phyloP scores from a whole-genome alignment of 2,888 invertebrate species.

The Bruchidius siliquastri region DNA sequence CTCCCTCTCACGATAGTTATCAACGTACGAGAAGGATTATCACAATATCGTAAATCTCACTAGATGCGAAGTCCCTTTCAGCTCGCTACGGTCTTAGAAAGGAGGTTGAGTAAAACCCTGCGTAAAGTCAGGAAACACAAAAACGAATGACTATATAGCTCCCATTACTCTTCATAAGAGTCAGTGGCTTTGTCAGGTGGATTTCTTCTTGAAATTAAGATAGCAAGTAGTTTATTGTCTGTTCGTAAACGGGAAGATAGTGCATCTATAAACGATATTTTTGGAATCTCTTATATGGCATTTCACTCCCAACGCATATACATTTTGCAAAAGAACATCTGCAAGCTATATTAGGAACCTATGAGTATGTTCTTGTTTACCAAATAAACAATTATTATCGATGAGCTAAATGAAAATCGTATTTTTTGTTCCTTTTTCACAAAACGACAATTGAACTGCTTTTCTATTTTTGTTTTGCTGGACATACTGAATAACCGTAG shows the following conservation, averaged over 20 bases:
- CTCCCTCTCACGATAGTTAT: not conserved
- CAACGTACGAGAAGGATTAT: not conserved
- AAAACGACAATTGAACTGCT: too few species aligned
- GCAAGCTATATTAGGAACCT: too few species aligned
- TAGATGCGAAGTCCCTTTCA: not conserved
- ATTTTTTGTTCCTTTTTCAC: too few species aligned
- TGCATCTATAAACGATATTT: too few species aligned
- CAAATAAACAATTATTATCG: too few species aligned
- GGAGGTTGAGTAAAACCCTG: not conserved
- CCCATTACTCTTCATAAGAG: not conserved
- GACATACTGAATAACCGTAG: too few species aligned
- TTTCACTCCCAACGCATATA: too few species aligned
- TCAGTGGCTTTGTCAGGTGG: not conserved
- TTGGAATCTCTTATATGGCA: too few species aligned
- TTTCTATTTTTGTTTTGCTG: too few species aligned
- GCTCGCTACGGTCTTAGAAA: not conserved
- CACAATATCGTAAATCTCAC: not conserved
- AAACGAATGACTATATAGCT: not conserved
- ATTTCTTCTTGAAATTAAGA: not conserved
- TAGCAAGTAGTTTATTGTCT: not conserved
- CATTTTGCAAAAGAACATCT: too few species aligned
- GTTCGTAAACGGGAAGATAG: not conserved
- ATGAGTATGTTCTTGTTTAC: too few species aligned
- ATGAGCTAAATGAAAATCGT: too few species aligned
- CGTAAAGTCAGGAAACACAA: not conserved